Evolutionary conservation across 2,888 invertebrate genomes (phyloP), one percentile per base, ranked within the genome.

Genomic region (Rambutsinella grinnellia): DNA sequence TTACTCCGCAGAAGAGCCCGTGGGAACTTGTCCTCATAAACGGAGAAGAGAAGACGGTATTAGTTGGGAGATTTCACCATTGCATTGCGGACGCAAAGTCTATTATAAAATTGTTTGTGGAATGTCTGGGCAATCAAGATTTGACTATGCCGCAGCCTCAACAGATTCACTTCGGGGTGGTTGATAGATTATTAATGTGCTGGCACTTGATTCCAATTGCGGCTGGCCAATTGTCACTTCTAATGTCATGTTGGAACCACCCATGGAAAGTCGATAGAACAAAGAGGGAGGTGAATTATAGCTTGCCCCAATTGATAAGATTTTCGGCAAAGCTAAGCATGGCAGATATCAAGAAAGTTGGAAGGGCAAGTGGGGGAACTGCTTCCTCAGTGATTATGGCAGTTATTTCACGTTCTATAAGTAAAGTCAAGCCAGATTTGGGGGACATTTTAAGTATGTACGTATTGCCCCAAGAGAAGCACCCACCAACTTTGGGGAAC

Each of bases 1-100:
- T 23, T 17, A 0, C 15, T 3, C n/a, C 23, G n/a, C 0, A 28
- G 0, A 19, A 13, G 13, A 68, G 68, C 28, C 68, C 68, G 2
- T 68, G 68, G 68, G 68, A 68, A 51, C 46, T 68, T 6, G 6
- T 49, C 26, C 19, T 68, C 3, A n/a, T 68, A 8, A 2, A 44
- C 21, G n/a, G n/a, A 13, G 6, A 15, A 57, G 6, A 44, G 5
- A 8, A 65, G 23, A 46, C 23, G 2, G 2, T 71, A 0, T 2
- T 71, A 1, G 26, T 27, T 23, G 10, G 28, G 2, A 3, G 65
- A 3, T 23, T 56, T 3, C 71, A 71, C 23, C 71, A 71, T 26
- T n/a, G 13, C 13, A 47, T 71, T 49, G 63, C 47, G 0, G 71
- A 63, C 26, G 63, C 49, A 6, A 57, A 36, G 24, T 63, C 71